Percentiles rank a stretch among this genome's conserved stretches.
Evolutionary conservation across 2,113 vertebrate species (phyloP).

Genomic region (Microtus pennsylvanicus): DNA sequence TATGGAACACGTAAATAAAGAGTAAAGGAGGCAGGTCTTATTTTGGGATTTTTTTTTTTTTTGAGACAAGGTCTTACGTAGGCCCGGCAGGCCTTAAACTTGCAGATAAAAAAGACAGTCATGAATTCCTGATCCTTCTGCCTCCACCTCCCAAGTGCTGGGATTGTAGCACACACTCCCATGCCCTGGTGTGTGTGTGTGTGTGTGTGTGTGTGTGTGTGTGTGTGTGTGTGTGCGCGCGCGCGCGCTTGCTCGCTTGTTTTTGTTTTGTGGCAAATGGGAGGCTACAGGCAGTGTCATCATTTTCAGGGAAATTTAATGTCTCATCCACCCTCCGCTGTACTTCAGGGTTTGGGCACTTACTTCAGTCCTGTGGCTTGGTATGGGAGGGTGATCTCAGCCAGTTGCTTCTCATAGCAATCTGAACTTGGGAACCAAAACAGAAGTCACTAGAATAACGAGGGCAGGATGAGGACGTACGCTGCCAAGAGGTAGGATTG

Average conservation of each 20-base stretch:
- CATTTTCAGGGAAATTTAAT: background rate
- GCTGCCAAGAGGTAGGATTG: background rate
- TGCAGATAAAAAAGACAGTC: too few relatives aligned
- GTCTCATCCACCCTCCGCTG: background rate
- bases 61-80: too few relatives aligned
- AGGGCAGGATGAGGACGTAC: background rate
- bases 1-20: too few relatives aligned
- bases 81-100: too few relatives aligned
- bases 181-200: too few relatives aligned
- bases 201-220: too few relatives aligned
- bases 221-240: too few relatives aligned
- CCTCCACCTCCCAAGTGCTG: too few relatives aligned
- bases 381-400: background rate
- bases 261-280: background rate
- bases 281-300: background rate
- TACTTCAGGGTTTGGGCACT: background rate
- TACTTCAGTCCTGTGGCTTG: background rate
- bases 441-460: background rate
- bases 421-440: constrained; percentile 45
- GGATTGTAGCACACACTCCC: too few relatives aligned
- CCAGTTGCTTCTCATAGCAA: constrained; percentile 13
- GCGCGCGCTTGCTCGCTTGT: background rate
- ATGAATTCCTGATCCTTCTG: too few relatives aligned
- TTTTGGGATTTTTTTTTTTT: too few relatives aligned
- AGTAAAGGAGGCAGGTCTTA: too few relatives aligned